Conservation (phyloP, 2,888 invertebrate species). For the Drosophila emarginata region DNA sequence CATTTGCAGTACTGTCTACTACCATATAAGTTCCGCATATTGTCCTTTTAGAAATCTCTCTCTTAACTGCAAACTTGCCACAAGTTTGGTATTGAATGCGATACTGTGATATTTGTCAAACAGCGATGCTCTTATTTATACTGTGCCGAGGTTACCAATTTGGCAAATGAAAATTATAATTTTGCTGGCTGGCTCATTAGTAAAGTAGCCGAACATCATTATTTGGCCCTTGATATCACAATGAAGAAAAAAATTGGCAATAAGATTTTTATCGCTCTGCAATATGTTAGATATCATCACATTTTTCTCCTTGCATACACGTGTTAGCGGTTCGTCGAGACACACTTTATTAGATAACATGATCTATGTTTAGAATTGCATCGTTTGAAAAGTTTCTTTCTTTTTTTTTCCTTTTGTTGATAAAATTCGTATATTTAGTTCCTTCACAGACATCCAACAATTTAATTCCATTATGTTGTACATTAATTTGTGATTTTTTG, state of each 20-base stretch:
- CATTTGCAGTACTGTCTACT: background rate
- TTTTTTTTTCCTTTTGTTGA: too few relatives aligned
- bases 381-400: background rate
- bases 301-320: background rate
- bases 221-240: background rate
- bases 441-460: background rate
- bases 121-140: constrained; percentile 39
- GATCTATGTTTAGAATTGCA: background rate
- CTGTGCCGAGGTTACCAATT: constrained; percentile 5
- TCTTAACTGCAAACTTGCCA: constrained; percentile 23
- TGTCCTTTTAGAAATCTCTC: constrained; percentile 1
- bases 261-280: background rate
- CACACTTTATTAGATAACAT: background rate
- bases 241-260: background rate
- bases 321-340: background rate
- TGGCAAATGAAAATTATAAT: constrained; percentile 35
- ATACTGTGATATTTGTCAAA: constrained; percentile 30
- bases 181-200: constrained; percentile 37
- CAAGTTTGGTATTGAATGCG: constrained; percentile 9
- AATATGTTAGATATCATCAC: too few relatives aligned
- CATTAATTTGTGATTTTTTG: too few relatives aligned
- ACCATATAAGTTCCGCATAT: constrained; percentile 57
- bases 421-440: background rate
- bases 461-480: background rate
- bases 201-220: constrained; percentile 36